Conservation (phyloP, 2,797 vertebrate genomes). For the Poecilia velifera region DNA sequence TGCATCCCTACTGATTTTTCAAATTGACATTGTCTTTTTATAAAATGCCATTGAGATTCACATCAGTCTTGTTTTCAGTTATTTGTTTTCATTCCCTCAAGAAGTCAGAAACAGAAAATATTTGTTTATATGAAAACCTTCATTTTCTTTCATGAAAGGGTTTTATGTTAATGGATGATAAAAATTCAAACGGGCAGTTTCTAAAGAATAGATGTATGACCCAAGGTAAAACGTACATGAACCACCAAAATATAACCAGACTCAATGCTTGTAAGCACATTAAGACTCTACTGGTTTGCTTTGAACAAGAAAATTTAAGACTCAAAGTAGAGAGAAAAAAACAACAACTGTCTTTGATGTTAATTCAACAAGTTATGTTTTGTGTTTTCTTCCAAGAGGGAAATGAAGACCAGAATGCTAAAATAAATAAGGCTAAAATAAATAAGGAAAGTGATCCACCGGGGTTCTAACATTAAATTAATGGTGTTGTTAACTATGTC, state of each 20-base stretch:
- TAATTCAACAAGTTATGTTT: neutral
- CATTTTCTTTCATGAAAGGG: neutral
- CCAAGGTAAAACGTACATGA: neutral
- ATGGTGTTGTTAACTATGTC: constrained; percentile 46
- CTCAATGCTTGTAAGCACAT: neutral
- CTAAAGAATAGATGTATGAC: neutral
- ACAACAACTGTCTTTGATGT: neutral
- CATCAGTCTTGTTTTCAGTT: neutral
- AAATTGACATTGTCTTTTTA: neutral
- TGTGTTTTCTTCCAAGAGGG: too few relatives aligned
- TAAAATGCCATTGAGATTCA: neutral
- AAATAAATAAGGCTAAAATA: constrained; percentile 33
- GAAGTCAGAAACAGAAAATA: neutral
- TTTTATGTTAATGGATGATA: neutral
- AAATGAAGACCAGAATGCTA: neutral
- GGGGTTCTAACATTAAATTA: constrained; percentile 49
- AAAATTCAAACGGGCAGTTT: neutral
- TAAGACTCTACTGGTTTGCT: neutral
- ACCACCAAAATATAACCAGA: neutral
- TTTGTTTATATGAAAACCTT: neutral
- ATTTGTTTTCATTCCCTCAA: neutral
- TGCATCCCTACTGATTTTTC: neutral
- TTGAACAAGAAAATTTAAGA: neutral
- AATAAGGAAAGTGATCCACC: constrained; percentile 27
- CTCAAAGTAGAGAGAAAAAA: neutral